A percentile compares a stretch with the other conserved stretches of the same genome.
phyloP scores from a whole-genome alignment of 2,888 invertebrate genomes.

The Cremastinae sp. region DNA sequence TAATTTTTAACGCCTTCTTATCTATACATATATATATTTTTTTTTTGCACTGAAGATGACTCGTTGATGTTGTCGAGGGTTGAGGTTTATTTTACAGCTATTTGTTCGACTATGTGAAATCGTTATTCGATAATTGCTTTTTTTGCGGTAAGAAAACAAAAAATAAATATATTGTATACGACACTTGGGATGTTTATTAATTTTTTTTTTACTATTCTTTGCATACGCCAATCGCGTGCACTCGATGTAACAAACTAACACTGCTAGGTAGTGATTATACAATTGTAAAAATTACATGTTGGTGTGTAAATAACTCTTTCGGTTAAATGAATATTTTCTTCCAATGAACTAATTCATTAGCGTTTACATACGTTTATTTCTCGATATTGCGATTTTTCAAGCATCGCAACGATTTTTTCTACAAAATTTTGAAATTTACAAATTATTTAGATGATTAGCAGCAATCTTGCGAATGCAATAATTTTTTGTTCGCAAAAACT shows the following conservation, averaged over 20 bases:
- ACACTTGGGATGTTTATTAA: slow-evolving; percentile 46
- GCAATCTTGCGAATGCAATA: too few species aligned
- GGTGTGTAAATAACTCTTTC: slow-evolving; percentile 23
- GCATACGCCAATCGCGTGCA: slow-evolving; percentile 31
- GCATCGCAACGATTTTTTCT: too few species aligned
- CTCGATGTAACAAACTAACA: slow-evolving; percentile 30
- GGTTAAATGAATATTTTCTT: not conserved
- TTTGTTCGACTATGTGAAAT: slow-evolving; percentile 15
- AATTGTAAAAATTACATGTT: slow-evolving; percentile 38
- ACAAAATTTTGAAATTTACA: too few species aligned
- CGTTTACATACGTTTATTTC: too few species aligned
- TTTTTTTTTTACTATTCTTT: not conserved
- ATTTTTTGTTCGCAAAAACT: too few species aligned
- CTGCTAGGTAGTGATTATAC: slow-evolving; percentile 27
- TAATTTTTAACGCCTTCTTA: slow-evolving; percentile 44
- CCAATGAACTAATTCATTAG: too few species aligned
- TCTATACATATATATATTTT: slow-evolving; percentile 25
- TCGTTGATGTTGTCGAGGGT: slow-evolving; percentile 30
- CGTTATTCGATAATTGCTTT: slow-evolving; percentile 25
- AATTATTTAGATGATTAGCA: too few species aligned
- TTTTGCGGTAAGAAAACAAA: slow-evolving; percentile 8
- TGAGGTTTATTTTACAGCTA: slow-evolving; percentile 26
- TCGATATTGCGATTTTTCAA: too few species aligned
- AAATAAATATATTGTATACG: slow-evolving; percentile 47
- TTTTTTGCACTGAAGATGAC: slow-evolving; percentile 40